phyloP scores from a whole-genome alignment of 2,113 vertebrate species.

The Xerus inauris region DNA sequence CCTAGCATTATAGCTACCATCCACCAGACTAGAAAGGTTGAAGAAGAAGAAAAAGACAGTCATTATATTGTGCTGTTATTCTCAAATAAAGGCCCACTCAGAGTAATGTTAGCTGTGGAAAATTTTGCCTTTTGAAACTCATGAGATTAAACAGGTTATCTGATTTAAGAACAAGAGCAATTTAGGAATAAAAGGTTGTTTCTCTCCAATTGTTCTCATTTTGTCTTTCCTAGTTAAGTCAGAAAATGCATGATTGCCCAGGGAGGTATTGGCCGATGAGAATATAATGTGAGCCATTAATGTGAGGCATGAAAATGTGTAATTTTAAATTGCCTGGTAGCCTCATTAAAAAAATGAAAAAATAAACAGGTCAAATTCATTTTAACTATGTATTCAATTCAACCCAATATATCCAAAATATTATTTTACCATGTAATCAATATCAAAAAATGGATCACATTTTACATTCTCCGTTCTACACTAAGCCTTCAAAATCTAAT shows the following conservation, averaged over 20 bases:
- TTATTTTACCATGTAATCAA: neutral
- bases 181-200: constrained; percentile 13
- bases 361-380: neutral
- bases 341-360: neutral
- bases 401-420: constrained; percentile 23
- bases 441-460: neutral
- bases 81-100: neutral
- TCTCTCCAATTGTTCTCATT: constrained; percentile 7
- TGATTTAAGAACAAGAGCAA: neutral
- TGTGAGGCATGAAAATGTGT: neutral
- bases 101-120: neutral
- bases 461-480: neutral
- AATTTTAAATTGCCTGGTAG: neutral
- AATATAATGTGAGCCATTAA: neutral
- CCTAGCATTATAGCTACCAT: neutral
- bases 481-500: neutral
- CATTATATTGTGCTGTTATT: neutral
- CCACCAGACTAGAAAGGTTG: neutral
- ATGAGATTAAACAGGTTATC: neutral
- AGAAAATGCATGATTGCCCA: neutral
- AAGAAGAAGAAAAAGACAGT: neutral
- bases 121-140: neutral
- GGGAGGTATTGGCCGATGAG: neutral
- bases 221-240: constrained; percentile 20
- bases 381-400: neutral